Evolutionary conservation across 2,797 vertebrate species (phyloP).

Genomic region (Mus caroli): DNA sequence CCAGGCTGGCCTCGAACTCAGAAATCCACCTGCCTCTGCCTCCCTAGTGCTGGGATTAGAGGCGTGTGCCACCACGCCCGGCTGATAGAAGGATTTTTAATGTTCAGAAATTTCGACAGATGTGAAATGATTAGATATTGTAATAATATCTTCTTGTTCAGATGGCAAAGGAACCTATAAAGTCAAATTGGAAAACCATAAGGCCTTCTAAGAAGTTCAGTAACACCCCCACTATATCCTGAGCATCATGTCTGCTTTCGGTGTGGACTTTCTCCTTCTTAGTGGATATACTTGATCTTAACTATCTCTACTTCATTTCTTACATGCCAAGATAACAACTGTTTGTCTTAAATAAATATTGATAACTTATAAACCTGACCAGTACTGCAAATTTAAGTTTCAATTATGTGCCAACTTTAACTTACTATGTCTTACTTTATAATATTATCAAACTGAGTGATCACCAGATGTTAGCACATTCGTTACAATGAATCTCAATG

Average conservation of each 20-base stretch:
- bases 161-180: not conserved
- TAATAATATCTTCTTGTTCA: not conserved
- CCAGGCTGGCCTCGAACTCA: no score
- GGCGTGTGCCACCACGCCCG: no score
- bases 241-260: not conserved
- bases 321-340: not conserved
- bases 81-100: not conserved
- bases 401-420: not conserved
- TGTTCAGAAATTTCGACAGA: not conserved
- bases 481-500: not conserved
- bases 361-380: not conserved
- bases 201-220: not conserved
- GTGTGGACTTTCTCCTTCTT: not conserved
- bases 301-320: not conserved
- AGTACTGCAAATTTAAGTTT: not conserved
- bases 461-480: not conserved
- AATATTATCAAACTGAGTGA: not conserved
- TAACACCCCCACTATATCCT: not conserved
- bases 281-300: not conserved
- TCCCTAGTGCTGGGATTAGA: no score
- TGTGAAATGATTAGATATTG: not conserved
- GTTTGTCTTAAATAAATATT: no score
- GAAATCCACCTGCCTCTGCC: no score
- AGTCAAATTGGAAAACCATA: not conserved
- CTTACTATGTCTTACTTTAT: not conserved